Conservation (phyloP, 2,113 vertebrate genomes). For the Apus apus region DNA sequence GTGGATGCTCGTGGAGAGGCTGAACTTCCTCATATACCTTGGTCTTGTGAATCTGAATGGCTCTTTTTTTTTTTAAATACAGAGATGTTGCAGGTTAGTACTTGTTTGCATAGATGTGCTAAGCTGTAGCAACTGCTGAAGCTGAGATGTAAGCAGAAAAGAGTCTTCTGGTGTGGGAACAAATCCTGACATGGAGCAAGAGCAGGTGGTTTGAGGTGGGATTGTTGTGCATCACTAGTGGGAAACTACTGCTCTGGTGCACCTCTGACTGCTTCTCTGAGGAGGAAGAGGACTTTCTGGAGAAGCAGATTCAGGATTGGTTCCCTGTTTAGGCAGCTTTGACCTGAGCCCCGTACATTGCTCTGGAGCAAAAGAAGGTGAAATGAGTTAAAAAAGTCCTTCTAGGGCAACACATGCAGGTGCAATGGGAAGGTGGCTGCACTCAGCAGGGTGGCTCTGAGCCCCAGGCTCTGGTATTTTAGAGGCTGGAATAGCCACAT, state of each 20-base stretch:
- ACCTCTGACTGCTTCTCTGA: neutral
- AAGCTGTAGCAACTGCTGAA: neutral
- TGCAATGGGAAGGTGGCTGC: neutral
- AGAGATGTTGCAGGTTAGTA: neutral
- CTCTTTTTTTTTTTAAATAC: neutral
- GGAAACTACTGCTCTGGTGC: neutral
- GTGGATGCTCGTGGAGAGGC: neutral
- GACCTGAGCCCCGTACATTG: neutral
- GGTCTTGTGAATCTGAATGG: neutral
- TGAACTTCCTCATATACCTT: neutral
- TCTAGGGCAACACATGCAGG: rapidly evolving
- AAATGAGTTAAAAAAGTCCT: too few relatives aligned
- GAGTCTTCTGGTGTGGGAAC: neutral
- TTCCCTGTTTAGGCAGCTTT: neutral
- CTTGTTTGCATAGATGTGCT: neutral
- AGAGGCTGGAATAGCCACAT: neutral
- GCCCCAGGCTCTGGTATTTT: neutral
- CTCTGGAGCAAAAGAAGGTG: neutral
- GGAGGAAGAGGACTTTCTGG: neutral
- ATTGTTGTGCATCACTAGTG: neutral
- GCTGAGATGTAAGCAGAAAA: neutral
- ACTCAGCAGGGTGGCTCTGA: neutral
- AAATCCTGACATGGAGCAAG: neutral
- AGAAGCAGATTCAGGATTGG: neutral
- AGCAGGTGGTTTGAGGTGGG: neutral